Conservation (phyloP, 2,113 vertebrate genomes). For the Miniopterus natalensis region DNA sequence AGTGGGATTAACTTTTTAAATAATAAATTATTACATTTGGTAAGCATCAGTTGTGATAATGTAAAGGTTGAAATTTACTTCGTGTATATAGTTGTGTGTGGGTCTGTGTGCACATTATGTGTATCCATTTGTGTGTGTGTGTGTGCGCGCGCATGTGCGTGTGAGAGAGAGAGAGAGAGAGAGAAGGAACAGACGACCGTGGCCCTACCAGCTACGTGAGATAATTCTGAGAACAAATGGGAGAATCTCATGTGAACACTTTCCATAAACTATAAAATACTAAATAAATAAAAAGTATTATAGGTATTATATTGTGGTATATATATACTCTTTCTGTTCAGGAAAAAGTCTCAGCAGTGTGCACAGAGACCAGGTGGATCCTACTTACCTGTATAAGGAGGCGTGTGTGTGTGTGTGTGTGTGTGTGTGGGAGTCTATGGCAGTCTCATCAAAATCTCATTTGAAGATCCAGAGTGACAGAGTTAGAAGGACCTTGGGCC, state of each 20-base stretch:
- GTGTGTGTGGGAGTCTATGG: neutral
- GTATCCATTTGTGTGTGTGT: neutral
- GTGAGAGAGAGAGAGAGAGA: neutral
- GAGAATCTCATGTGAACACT: neutral
- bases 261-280: neutral
- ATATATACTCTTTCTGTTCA: neutral
- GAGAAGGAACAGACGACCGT: neutral
- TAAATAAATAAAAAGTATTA: neutral
- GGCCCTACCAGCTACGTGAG: neutral
- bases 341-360: neutral
- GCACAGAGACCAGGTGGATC: neutral
- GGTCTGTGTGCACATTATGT: neutral
- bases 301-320: neutral
- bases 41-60: neutral
- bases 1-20: slow-evolving; percentile 2
- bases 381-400: neutral
- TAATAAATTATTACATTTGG: neutral
- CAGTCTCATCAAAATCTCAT: neutral
- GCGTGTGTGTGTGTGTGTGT: neutral
- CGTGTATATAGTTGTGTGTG: neutral
- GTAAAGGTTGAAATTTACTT: slow-evolving; percentile 23
- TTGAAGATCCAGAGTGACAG: neutral
- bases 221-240: neutral
- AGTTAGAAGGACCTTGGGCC: neutral
- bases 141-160: too few relatives aligned